Percentiles rank a stretch among this genome's conserved stretches.
Conservation (phyloP, 37 sponge, comb jelly and placozoan species). For the Lycopodina hypogea region DNA sequence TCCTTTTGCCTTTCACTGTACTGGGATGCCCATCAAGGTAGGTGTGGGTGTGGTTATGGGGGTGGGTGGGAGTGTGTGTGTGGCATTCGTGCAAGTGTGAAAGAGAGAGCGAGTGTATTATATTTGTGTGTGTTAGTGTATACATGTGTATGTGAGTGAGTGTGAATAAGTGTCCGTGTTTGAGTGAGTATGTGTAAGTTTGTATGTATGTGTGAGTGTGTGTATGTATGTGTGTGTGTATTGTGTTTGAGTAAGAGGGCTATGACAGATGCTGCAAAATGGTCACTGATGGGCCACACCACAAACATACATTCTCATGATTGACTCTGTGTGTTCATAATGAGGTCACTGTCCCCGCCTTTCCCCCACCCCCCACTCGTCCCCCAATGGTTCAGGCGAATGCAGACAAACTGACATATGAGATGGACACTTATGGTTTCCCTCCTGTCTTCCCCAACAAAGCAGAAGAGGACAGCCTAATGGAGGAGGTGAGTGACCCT, state of each 20-base stretch:
- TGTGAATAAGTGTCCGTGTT: no score
- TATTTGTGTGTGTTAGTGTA: no score
- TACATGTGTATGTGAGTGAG: background rate
- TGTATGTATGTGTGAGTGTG: no score
- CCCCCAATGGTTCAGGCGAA: conserved; percentile 70
- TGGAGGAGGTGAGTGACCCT: conserved; percentile 26
- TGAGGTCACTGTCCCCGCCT: background rate
- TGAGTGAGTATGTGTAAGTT: no score
- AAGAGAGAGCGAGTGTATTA: background rate
- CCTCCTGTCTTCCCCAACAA: conserved; percentile 87
- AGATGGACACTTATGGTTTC: conserved; percentile 89
- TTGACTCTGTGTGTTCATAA: no score
- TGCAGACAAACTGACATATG: conserved; percentile 92
- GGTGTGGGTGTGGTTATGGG: background rate
- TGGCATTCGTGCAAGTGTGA: background rate
- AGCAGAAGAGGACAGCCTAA: conserved; percentile 19
- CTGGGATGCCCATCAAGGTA: conserved; percentile 99
- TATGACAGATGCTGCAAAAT: no score
- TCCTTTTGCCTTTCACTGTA: conserved; percentile 99
- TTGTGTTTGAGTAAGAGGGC: no score
- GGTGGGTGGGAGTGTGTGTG: background rate
- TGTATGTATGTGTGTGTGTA: no score
- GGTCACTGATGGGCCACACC: no score
- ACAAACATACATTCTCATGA: no score
- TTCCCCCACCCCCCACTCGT: background rate